Base-by-base conservation (phyloP, 2,113 vertebrate genomes). In the Macrotus californicus region DNA sequence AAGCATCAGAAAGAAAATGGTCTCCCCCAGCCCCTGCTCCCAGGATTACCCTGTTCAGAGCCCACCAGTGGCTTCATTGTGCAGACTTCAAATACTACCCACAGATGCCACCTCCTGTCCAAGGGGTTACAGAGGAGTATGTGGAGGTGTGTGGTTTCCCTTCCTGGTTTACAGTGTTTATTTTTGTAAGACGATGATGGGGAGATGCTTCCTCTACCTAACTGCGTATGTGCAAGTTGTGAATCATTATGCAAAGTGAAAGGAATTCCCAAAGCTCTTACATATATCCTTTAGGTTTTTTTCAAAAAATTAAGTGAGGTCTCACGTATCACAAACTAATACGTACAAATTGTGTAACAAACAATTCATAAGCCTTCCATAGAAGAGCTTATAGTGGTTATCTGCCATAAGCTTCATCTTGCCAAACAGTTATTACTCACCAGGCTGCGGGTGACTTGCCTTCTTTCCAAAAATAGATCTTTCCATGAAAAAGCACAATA, bases 371-470 rank as follows among this genome's bases (percentile, higher is more conserved):
- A 90, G 19, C 39, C 69, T 92, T 83, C 39, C 34, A 85, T 96
- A 87, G 39, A 82, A 77, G 24, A 54, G 46, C 29, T 54, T 14
- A 29, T 34, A 36, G n/a, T 21, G 48, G 72, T 73, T 59, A 70
- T 89, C 31, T 85, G 54, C 24, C 64, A 18, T 34, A 75, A n/a
- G 31, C 39, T 73, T 64, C 73, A 41, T 82, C 8, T 77, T 87
- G 79, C 94, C 92, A 89, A 95, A 96, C 3, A 86, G 7, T 94
- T 86, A 72, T 96, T 96, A 97, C 96, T 97, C 96, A 97, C 24
- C 5, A 24, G 16, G 7, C 12, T 72, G 52, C n/a, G 39, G 11
- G 43, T 79, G 54, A 10, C 39, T 77, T 85, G 39, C 39, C 48
- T 91, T 92, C 67, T 89, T 94, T 96, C 97, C 95, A 81, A 91